Conservation (phyloP, 2,797 vertebrate genomes). For the Leuciscus waleckii region DNA sequence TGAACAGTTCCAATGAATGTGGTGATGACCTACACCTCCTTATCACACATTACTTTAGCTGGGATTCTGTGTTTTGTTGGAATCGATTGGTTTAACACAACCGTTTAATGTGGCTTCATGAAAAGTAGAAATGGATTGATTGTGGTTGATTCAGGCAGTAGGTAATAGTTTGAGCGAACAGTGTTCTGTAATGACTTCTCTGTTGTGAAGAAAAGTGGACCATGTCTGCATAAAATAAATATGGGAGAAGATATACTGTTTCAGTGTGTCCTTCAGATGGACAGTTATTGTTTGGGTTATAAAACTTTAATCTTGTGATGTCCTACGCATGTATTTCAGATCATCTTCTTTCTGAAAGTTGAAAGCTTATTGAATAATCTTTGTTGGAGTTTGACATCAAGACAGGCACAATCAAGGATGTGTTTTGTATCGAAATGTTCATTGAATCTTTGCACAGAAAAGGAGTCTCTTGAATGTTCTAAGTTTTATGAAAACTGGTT, state of each 20-base stretch:
- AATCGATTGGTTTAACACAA: conserved; percentile 9
- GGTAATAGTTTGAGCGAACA: not conserved
- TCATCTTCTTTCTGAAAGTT: not conserved
- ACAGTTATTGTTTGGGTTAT: not conserved
- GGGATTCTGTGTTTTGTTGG: conserved; percentile 13
- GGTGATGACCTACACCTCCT: conserved; percentile 49
- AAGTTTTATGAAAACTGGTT: not conserved
- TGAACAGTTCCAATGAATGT: conserved; percentile 42
- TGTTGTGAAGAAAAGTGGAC: not conserved
- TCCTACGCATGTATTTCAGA: not conserved
- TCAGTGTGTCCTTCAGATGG: conserved; percentile 3
- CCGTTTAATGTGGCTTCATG: conserved; percentile 1
- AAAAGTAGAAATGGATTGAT: conserved; percentile 13
- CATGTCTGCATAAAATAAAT: not conserved
- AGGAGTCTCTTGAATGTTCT: not conserved
- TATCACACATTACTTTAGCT: conserved; percentile 35
- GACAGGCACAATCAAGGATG: not conserved
- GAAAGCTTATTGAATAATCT: not conserved
- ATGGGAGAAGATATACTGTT: not conserved
- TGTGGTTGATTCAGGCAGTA: not conserved
- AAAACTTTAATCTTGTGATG: not conserved
- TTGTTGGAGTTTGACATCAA: not conserved
- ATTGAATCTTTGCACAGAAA: not conserved
- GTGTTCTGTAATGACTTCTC: not conserved
- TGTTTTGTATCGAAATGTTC: not conserved